Evolutionary conservation across 1,140 invertebrate genomes (phyloP).

Genomic region (Drosophila parabipectinata): DNA sequence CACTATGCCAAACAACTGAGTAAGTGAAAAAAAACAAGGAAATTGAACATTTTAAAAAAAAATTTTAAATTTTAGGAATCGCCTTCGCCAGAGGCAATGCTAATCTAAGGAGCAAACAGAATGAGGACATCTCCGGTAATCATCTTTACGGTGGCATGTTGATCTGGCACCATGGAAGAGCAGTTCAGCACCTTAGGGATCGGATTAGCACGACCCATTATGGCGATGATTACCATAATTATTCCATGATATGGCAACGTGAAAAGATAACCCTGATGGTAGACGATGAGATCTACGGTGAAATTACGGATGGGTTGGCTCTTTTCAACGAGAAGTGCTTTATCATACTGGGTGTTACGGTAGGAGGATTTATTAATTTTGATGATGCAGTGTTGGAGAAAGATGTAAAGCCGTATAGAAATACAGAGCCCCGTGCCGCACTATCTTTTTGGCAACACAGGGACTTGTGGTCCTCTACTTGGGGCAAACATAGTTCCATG

Average conservation of each 20-base stretch:
- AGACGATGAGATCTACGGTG: slow-evolving; percentile 84
- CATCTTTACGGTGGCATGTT: slow-evolving; percentile 63
- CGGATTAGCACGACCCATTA: slow-evolving; percentile 45
- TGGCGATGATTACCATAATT: slow-evolving; percentile 88
- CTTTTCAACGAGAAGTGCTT: slow-evolving; percentile 69
- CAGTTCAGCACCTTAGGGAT: slow-evolving; percentile 43
- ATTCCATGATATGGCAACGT: slow-evolving; percentile 87
- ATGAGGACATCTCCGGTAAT: slow-evolving; percentile 61
- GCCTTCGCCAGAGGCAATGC: slow-evolving; percentile 63
- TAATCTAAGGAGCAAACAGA: slow-evolving; percentile 38
- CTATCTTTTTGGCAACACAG: slow-evolving; percentile 64
- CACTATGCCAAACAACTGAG: slow-evolving; percentile 66
- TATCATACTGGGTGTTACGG: slow-evolving; percentile 72
- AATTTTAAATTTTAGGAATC: slow-evolving; percentile 34
- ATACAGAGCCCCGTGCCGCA: slow-evolving; percentile 59
- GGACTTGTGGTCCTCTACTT: slow-evolving; percentile 50
- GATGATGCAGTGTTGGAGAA: slow-evolving; percentile 53
- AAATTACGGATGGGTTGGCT: slow-evolving; percentile 53
- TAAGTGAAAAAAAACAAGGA: slow-evolving; percentile 29
- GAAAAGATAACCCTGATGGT: slow-evolving; percentile 85
- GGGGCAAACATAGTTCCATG: slow-evolving; percentile 58
- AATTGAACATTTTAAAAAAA: too few species aligned
- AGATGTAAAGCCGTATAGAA: slow-evolving; percentile 68
- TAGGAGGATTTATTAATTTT: slow-evolving; percentile 72
- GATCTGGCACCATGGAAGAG: slow-evolving; percentile 45